Conservation (phyloP, 2,888 invertebrate genomes). For the Nymphalis polychloros region DNA sequence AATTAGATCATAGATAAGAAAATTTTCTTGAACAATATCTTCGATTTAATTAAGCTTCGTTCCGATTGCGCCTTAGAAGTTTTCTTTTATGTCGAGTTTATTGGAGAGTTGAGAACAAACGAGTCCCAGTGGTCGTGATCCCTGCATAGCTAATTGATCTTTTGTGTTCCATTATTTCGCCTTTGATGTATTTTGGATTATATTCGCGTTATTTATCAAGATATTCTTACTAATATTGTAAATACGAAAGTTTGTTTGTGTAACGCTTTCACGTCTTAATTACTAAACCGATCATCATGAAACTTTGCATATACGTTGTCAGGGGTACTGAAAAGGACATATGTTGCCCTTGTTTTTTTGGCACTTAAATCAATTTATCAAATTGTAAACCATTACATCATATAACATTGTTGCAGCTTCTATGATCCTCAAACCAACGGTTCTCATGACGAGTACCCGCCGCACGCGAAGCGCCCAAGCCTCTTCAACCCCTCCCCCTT, state of each 20-base stretch:
- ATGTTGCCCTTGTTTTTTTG: no score
- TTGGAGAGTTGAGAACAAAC: not conserved
- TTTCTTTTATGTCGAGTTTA: not conserved
- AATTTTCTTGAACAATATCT: not conserved
- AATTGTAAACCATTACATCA: not conserved
- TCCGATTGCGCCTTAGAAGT: not conserved
- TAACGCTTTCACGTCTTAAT: no score
- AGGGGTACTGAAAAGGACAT: no score
- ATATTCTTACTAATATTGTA: no score
- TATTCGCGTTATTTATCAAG: no score
- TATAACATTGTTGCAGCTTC: slow-evolving; percentile 58
- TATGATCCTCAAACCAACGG: slow-evolving; percentile 79
- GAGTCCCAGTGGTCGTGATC: not conserved
- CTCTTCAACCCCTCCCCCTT: slow-evolving; percentile 72
- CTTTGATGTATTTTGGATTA: not conserved
- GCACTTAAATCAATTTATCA: not conserved
- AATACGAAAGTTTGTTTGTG: no score
- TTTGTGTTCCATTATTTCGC: not conserved
- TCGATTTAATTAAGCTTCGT: not conserved
- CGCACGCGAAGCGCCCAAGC: slow-evolving; percentile 68
- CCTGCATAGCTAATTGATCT: not conserved
- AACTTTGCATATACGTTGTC: no score
- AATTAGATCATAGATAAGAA: no score
- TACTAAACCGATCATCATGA: no score
- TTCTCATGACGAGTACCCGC: slow-evolving; percentile 70